Evolutionary conservation across 2,797 vertebrate genomes (phyloP).

Genomic region (Scarus forsteni): DNA sequence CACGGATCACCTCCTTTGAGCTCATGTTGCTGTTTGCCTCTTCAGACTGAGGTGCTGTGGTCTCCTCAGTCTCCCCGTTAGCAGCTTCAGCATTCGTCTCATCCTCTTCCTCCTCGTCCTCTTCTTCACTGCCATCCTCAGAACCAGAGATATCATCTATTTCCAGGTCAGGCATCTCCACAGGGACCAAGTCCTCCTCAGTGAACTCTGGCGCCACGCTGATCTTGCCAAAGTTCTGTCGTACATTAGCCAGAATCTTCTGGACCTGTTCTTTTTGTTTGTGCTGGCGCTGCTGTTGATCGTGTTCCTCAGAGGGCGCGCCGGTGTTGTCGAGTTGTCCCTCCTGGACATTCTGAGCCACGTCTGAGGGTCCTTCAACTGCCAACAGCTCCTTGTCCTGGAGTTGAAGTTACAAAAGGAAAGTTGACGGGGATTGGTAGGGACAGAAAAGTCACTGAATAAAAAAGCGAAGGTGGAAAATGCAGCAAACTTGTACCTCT

Average conservation of each 20-base stretch:
- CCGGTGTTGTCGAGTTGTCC: constrained; percentile 54
- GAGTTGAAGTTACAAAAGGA: constrained; percentile 11
- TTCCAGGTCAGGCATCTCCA: constrained; percentile 89
- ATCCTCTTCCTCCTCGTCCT: constrained; percentile 37
- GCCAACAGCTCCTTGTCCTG: constrained; percentile 56
- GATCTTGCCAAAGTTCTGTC: constrained; percentile 96
- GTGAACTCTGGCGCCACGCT: constrained; percentile 93
- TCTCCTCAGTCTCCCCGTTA: constrained; percentile 25
- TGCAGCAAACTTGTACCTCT: constrained; percentile 79
- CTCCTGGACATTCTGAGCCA: constrained; percentile 47
- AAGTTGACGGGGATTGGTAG: neutral
- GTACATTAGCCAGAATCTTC: constrained; percentile 87
- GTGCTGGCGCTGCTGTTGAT: constrained; percentile 52
- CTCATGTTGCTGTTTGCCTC: constrained; percentile 63
- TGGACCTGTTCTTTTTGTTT: constrained; percentile 79
- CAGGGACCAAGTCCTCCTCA: constrained; percentile 92
- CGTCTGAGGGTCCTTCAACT: constrained; percentile 37
- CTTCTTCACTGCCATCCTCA: constrained; percentile 70
- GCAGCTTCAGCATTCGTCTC: constrained; percentile 26
- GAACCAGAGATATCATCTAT: constrained; percentile 77
- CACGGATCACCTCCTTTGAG: constrained; percentile 84
- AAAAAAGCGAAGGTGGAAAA: neutral
- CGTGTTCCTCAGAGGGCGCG: constrained; percentile 32
- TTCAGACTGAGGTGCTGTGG: constrained; percentile 32
- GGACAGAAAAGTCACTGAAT: accelerated